Percentiles rank a stretch among this genome's conserved stretches.
These are phyloP conservation scores for Muscicapa adusta DNA, from an alignment of 2,113 vertebrate genomes.

Conservation along the genomic window DNA sequence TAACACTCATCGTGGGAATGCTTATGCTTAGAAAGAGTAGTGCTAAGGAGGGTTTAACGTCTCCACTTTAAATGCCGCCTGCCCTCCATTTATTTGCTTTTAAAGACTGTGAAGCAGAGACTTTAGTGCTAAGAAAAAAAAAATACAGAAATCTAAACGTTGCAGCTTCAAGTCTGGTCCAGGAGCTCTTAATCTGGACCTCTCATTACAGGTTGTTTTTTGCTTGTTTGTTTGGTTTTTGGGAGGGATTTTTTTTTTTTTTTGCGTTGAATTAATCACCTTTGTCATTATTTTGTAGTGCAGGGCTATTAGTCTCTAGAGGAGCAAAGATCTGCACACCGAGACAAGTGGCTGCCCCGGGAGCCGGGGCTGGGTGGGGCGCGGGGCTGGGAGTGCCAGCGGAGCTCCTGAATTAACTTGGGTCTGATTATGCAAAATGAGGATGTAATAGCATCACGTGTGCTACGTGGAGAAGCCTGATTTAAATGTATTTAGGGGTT, in stretches of 20 bases:
- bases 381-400: not conserved
- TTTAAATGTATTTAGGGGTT: not conserved
- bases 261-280: no score
- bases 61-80: not conserved
- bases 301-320: accelerated
- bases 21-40: not conserved
- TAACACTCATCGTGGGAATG: not conserved
- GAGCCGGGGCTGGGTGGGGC: not conserved
- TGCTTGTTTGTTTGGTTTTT: not conserved
- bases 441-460: not conserved
- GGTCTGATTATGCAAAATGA: not conserved
- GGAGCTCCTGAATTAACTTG: not conserved
- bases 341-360: not conserved
- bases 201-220: not conserved
- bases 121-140: not conserved
- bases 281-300: not conserved
- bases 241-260: not conserved
- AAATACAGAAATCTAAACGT: not conserved
- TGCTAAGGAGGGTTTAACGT: not conserved
- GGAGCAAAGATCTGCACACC: not conserved
- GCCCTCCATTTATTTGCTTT: not conserved
- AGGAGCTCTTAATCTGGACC: not conserved
- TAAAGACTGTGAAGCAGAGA: not conserved
- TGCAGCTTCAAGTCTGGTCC: not conserved
- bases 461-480: not conserved